Conservation (phyloP, 2,888 invertebrate species). For the Archips xylosteana region DNA sequence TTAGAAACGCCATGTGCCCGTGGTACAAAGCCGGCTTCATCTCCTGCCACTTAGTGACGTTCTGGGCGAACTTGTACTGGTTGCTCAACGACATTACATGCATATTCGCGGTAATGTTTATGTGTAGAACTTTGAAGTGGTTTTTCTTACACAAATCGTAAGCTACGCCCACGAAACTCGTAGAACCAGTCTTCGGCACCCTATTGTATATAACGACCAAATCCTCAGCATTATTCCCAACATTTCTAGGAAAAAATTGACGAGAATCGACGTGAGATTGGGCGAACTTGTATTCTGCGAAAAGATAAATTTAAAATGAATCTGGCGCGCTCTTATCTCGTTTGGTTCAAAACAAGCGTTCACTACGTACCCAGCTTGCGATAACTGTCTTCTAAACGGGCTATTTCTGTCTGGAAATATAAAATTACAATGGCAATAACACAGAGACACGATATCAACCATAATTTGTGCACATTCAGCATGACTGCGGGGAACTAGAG, state of each 20-base stretch:
- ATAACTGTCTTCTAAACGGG: constrained; percentile 74
- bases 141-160: constrained; percentile 94
- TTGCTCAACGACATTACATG: constrained; percentile 97
- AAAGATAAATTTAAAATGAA: constrained; percentile 25
- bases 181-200: constrained; percentile 98
- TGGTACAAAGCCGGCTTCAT: constrained; percentile 98
- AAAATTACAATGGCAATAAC: constrained; percentile 75
- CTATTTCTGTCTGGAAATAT: constrained; percentile 81
- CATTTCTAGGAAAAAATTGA: constrained; percentile 68
- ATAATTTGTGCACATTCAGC: constrained; percentile 80
- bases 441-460: constrained; percentile 76
- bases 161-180: constrained; percentile 96
- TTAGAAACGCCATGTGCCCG: constrained; percentile 98
- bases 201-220: constrained; percentile 96
- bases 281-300: constrained; percentile 70
- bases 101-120: constrained; percentile 98
- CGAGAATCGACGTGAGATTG: constrained; percentile 71
- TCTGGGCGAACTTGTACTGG: constrained; percentile 95
- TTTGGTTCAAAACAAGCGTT: constrained; percentile 16
- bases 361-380: constrained; percentile 68
- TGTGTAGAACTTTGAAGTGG: constrained; percentile 89
- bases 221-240: constrained; percentile 85
- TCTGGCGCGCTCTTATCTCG: constrained; percentile 16
- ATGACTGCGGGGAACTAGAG: constrained; percentile 63
- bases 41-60: constrained; percentile 95